Evolutionary conservation across 2,888 invertebrate genomes (phyloP), one percentile per base, ranked within the genome.

Genomic region (Thera britannica): DNA sequence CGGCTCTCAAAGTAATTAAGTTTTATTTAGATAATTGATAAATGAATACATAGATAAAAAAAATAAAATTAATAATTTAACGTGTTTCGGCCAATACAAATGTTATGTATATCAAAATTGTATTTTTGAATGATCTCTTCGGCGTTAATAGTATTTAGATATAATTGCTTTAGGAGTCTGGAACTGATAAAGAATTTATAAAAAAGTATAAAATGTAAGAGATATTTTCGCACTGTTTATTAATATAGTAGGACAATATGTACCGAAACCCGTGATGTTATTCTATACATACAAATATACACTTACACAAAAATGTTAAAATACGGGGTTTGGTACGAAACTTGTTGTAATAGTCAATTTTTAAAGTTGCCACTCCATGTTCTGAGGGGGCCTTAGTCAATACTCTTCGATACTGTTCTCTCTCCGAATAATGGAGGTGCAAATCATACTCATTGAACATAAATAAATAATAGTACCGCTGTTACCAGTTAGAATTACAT

Each of bases 111-210:
- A 89, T 90, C 90, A 89, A 93, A 93, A 93, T 92, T 92, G 90
- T 93, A 93, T 93, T 93, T 90, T 90, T 87, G 87, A 91, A 90
- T 93, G 93, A 93, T 93, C 93, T 93, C 93, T 92, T 93, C 84
- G 90, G 88, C 88, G 88, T 88, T 86, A 83, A 83, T 89, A 87
- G 83, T 83, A 79, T 84, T 85, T 90, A 90, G 87, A 85, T 87
- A 85, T 87, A 88, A 92, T 92, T 93, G 91, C 93, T 93, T 93
- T 93, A 90, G 89, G 93, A 93, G 93, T 92, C 93, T 84, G 93
- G 92, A 91, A 87, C 88, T 90, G 84, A 88, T 62, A 90, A 90
- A 86, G 92, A 93, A 92, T 93, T 93, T 93, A 92, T 90, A 90
- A 90, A 66, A 90, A 88, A 87, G 78, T 87, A 87, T 87, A 86